A percentile compares a stretch with the other conserved stretches of the same genome.
Evolutionary conservation across 2,888 invertebrate genomes (phyloP).

Genomic region (Cataglyphis rosenhaueri): DNA sequence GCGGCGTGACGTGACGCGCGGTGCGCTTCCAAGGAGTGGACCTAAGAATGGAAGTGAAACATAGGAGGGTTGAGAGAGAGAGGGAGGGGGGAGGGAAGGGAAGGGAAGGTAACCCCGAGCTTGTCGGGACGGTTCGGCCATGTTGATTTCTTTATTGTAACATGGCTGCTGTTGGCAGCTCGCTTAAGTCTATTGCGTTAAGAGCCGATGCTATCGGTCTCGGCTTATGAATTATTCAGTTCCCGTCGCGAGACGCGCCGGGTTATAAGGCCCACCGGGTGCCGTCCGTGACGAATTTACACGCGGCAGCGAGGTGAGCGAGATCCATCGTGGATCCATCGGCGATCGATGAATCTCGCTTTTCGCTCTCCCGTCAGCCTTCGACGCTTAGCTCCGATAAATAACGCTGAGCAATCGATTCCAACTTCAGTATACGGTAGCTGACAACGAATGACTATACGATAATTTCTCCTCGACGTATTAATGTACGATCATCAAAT

Average conservation of each 20-base stretch:
- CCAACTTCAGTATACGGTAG: slow-evolving; percentile 3
- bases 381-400: background rate
- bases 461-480: slow-evolving; percentile 19
- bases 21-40: slow-evolving; percentile 67
- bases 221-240: slow-evolving; percentile 79
- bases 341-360: slow-evolving; percentile 29
- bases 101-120: slow-evolving; percentile 42
- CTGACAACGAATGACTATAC: background rate
- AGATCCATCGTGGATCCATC: slow-evolving; percentile 11
- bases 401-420: slow-evolving; percentile 29
- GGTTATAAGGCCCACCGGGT: slow-evolving; percentile 61
- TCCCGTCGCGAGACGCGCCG: slow-evolving; percentile 63
- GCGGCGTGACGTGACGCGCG: slow-evolving; percentile 54
- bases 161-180: slow-evolving; percentile 85
- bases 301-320: slow-evolving; percentile 19
- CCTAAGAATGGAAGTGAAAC: slow-evolving; percentile 61
- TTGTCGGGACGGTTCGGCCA: slow-evolving; percentile 79
- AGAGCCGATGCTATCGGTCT: slow-evolving; percentile 75
- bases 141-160: slow-evolving; percentile 85
- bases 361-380: background rate
- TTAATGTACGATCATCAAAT: background rate
- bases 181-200: slow-evolving; percentile 79
- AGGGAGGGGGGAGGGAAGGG: background rate
- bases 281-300: slow-evolving; percentile 60
- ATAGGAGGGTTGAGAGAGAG: slow-evolving; percentile 39